These are phyloP conservation scores for Thereva nobilitata DNA, from an alignment of 2,888 invertebrate genomes.

Conservation along the genomic window DNA sequence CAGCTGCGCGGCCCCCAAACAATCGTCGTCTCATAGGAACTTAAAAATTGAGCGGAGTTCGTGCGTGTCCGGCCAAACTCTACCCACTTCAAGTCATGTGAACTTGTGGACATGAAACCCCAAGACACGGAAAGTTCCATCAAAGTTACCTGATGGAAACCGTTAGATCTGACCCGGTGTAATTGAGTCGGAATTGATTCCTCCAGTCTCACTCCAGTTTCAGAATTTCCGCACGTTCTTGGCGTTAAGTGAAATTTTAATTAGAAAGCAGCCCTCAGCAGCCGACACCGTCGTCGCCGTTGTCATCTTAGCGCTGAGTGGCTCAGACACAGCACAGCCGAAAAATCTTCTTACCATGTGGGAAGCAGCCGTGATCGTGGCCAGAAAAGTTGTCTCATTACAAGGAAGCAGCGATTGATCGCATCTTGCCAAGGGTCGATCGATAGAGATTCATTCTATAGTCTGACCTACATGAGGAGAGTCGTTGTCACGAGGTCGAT, in stretches of 20 bases:
- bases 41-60: conserved; percentile 19
- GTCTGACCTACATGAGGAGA: conserved; percentile 22
- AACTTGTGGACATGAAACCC: not conserved
- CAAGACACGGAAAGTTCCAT: not conserved
- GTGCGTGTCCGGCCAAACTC: conserved; percentile 17
- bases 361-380: conserved; percentile 24
- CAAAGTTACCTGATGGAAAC: not conserved
- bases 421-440: not conserved
- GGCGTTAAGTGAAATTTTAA: conserved; percentile 31
- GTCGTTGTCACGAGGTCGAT: not conserved
- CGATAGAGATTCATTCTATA: conserved; percentile 14
- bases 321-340: not conserved
- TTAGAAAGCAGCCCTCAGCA: conserved; percentile 20
- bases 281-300: not conserved
- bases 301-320: not conserved
- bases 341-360: conserved; percentile 23
- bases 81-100: conserved; percentile 2
- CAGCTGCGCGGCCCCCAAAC: conserved; percentile 1
- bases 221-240: conserved; percentile 34
- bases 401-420: conserved; percentile 9
- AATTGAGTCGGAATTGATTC: conserved; percentile 29
- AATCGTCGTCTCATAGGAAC: conserved; percentile 10
- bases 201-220: conserved; percentile 24
- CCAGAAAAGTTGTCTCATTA: conserved; percentile 14
- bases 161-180: conserved; percentile 25